Evolutionary conservation across 2,797 vertebrate species (phyloP), one percentile per base, ranked within the genome.

Genomic region (Oryzias dopingdopingensis): DNA sequence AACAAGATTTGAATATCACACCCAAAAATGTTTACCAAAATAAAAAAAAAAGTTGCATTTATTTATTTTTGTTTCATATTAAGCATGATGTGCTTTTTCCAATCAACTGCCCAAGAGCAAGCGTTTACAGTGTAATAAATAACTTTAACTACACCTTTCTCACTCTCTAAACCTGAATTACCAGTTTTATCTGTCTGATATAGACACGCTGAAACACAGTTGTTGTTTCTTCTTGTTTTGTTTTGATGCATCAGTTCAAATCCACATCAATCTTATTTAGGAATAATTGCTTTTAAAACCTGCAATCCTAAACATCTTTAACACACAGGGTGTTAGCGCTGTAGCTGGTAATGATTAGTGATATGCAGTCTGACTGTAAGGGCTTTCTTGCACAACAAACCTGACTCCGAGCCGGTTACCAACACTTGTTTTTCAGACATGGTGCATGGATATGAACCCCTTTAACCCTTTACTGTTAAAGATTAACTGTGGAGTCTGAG

Each of bases 401-500:
- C 5, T 66, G 52, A 61, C 59, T 72, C 70, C 52, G 43, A 66
- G 4, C 42, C 26, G 32, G 22, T 68, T 48, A 77, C 50, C 79
- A 65, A 74, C 20, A 51, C 59, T 6, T 12, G 24, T 60, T 66
- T 70, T 58, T 66, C 37, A 37, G 52, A 58, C 62, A 52, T 60
- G 62, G 42, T 59, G 4, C 10, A 40, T 42, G 59, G 56, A 48
- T 52, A 46, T 66, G 29, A 71, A 70, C 66, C 58, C 64, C 53
- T 72, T 58, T 46, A 37, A 37, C 44, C 50, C 23, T 10, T 72
- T 18, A 1, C 20, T 58, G 75, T 78, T 7, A 81, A 86, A 77
- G 18, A 86, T 78, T 83, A 72, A 85, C 76, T 14, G 15, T 15
- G 42, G 62, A 55, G n/a, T 44, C 53, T 58, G 62, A 65, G 54